These are phyloP conservation scores for Drosophila setifemur DNA, from an alignment of 1,140 invertebrate species.

Conservation along the genomic window DNA sequence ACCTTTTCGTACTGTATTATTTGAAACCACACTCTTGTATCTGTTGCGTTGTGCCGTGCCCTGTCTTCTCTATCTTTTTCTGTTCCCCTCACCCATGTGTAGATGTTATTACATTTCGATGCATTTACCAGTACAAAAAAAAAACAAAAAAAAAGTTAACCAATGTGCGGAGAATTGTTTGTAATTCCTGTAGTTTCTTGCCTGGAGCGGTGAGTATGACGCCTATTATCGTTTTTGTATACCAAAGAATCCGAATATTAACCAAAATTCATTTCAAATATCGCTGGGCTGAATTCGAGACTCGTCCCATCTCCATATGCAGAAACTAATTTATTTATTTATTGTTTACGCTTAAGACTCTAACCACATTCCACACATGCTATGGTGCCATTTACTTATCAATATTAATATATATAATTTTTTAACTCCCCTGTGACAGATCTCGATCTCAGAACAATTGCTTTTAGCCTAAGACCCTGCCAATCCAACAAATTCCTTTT, in stretches of 20 bases:
- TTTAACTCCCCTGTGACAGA: conserved; percentile 10
- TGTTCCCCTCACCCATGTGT: conserved; percentile 32
- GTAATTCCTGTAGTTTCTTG: conserved; percentile 43
- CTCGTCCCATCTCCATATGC: conserved; percentile 21
- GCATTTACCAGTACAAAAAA: conserved; percentile 44
- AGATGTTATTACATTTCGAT: conserved; percentile 34
- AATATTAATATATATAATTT: conserved; percentile 44
- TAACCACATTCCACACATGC: conserved; percentile 62
- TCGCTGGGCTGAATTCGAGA: conserved; percentile 51
- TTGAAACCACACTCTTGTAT: conserved; percentile 42
- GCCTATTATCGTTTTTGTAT: conserved; percentile 47
- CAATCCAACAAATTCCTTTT: conserved; percentile 15
- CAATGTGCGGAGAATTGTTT: conserved; percentile 32
- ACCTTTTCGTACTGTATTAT: conserved; percentile 9
- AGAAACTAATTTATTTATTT: conserved; percentile 57
- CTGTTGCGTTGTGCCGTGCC: conserved; percentile 51
- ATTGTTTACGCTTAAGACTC: conserved; percentile 53
- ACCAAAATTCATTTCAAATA: conserved; percentile 31
- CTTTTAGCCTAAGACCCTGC: conserved; percentile 44
- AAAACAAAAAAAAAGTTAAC: neutral
- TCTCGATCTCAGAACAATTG: conserved; percentile 46
- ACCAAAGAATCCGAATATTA: conserved; percentile 62
- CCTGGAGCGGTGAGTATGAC: conserved; percentile 55
- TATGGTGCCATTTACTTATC: conserved; percentile 68
- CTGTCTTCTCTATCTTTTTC: conserved; percentile 17